These are phyloP conservation scores for Narcine bancroftii DNA, from an alignment of 2,113 vertebrate genomes.

Conservation along the genomic window DNA sequence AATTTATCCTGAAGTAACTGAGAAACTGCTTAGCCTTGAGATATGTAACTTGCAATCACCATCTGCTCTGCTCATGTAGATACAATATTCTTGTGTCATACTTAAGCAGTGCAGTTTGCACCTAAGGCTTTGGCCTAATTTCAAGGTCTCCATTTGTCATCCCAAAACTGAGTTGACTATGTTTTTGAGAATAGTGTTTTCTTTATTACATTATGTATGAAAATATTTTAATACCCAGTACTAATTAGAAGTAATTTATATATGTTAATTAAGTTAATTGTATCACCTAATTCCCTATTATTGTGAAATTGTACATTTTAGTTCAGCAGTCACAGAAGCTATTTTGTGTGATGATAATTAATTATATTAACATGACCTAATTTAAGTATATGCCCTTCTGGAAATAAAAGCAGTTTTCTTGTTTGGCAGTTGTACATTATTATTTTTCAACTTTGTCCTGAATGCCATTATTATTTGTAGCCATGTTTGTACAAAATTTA, in stretches of 20 bases:
- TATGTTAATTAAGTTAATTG: constrained; percentile 31
- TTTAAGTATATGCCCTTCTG: background rate
- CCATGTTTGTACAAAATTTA: constrained; percentile 21
- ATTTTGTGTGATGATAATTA: background rate
- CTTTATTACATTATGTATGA: background rate
- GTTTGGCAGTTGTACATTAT: background rate
- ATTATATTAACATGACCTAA: background rate
- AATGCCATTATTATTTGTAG: background rate
- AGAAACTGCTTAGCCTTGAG: background rate
- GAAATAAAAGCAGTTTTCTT: background rate
- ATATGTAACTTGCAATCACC: constrained; percentile 8
- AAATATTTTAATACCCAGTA: background rate
- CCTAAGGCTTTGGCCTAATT: background rate
- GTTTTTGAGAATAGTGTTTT: background rate
- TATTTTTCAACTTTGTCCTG: background rate
- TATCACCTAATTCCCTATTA: constrained; percentile 11
- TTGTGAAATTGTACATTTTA: background rate
- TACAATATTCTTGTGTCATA: background rate
- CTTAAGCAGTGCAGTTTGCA: background rate
- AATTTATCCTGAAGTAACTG: constrained; percentile 15
- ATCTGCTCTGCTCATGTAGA: background rate
- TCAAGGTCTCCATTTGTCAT: background rate
- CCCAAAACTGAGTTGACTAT: background rate
- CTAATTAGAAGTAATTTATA: constrained; percentile 25
- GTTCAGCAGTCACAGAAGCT: background rate